Evolutionary conservation across 1,140 invertebrate species (phyloP), one percentile per base, ranked within the genome.

Genomic region (Drosophila obscura): DNA sequence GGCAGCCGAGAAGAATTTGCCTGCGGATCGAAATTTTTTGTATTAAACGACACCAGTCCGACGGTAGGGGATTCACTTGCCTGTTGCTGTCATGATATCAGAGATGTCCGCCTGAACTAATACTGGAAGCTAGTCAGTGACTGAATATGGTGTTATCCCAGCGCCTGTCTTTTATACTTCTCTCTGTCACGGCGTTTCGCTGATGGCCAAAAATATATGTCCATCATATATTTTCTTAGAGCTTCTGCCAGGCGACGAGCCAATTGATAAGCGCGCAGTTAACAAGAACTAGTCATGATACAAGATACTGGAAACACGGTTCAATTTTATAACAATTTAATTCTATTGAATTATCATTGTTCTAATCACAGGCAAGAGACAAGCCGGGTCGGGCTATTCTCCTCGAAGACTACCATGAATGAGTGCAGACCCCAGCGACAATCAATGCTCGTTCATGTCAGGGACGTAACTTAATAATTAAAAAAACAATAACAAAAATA

Each of bases 261-360:
- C n/a, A n/a, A 45, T 16, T 48, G 46, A 58, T 50, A 58, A 58
- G 55, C 55, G 53, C 16, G 16, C 41, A 35, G 41, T 57, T 65
- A 43, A 35, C n/a, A 26, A 39, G 22, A 50, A 19, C 28, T 57
- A 53, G 15, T n/a, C 19, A 19, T n/a, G 28, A 52, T 24, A 50
- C 11, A 41, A 13, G 28, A 6, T 35, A 35, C 31, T 11, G 9
- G 31, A 45, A 56, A 75, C 50, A 75, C 15, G 52, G 61, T 63
- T 56, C 24, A 72, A 71, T 75, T 72, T 75, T 75, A 59, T 57
- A 57, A 28, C 43, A 60, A 71, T 71, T 65, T 51, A 48, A 72
- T 35, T 35, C 69, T 43, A 69, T 43, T 35, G 31, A n/a, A 41
- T 35, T 35, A 35, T 35, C 9, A 11, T 31, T 2, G 28, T 31